phyloP scores from a whole-genome alignment of 2,888 invertebrate genomes.

The Melipona beecheii region DNA sequence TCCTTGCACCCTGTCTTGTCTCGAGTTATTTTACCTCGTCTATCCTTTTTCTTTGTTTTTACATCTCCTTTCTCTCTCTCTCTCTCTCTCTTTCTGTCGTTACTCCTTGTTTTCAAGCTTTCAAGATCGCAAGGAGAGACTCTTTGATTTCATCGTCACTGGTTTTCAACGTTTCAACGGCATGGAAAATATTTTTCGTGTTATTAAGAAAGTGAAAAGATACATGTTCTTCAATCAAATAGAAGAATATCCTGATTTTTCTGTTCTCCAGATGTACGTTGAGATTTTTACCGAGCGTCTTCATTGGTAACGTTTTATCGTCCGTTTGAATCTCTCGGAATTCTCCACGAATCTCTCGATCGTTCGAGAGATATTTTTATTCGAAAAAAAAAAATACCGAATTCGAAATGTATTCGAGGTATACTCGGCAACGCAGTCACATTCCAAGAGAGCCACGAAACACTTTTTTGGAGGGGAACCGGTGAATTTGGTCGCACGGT shows the following conservation, averaged over 20 bases:
- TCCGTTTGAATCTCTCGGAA: background rate
- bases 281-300: background rate
- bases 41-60: too few relatives aligned
- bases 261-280: background rate
- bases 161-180: background rate
- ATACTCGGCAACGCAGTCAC: slow-evolving; percentile 48
- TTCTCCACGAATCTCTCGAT: background rate
- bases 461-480: slow-evolving; percentile 18
- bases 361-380: background rate
- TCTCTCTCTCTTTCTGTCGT: background rate
- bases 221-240: background rate
- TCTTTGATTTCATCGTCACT: too few relatives aligned
- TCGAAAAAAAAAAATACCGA: slow-evolving; percentile 3
- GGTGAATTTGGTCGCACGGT: slow-evolving; percentile 54
- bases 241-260: too few relatives aligned
- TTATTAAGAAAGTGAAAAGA: background rate
- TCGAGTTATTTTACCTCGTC: background rate
- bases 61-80: too few relatives aligned
- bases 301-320: background rate
- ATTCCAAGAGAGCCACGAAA: slow-evolving; percentile 37
- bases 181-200: background rate
- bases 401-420: slow-evolving; percentile 13
- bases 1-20: slow-evolving; percentile 20
- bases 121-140: too few relatives aligned
- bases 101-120: too few relatives aligned